phyloP scores from a whole-genome alignment of 2,113 vertebrate species.

The Dryoscopus gambensis region DNA sequence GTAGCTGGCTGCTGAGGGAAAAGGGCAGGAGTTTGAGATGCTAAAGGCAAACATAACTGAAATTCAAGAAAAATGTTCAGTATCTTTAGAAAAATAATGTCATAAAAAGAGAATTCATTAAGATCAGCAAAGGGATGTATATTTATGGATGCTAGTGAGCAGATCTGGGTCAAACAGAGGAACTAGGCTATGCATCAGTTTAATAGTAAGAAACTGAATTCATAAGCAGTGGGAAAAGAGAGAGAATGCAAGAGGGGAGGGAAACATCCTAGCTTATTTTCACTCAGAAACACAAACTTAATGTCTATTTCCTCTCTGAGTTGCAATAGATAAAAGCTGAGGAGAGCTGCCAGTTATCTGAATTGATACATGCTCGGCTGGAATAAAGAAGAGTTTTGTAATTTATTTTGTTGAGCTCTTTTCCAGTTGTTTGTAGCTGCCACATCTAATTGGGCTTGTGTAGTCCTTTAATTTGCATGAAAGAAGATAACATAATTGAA shows the following conservation, averaged over 20 bases:
- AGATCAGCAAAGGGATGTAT: not conserved
- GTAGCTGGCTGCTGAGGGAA: not conserved
- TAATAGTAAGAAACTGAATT: not conserved
- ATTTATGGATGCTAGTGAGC: not conserved
- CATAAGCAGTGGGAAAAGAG: not conserved
- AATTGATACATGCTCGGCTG: not conserved
- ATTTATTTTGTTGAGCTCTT: conserved; percentile 56
- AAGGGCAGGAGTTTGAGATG: not conserved
- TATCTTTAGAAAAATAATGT: not conserved
- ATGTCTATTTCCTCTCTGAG: not conserved
- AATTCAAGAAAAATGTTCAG: not conserved
- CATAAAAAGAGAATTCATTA: not conserved
- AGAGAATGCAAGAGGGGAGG: not conserved
- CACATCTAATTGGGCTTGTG: conserved; percentile 70
- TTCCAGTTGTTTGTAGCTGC: conserved; percentile 62
- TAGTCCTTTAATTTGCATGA: conserved; percentile 73
- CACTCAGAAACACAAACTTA: not conserved
- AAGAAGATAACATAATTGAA: conserved; percentile 72
- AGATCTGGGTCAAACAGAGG: not conserved
- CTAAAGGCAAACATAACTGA: not conserved
- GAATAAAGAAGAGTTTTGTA: conserved; percentile 24
- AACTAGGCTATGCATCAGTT: not conserved
- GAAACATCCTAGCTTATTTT: not conserved
- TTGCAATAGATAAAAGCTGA: not conserved
- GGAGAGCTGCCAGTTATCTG: conserved; percentile 23